Base-by-base conservation (phyloP, 2,797 vertebrate genomes). In the Brotula barbata region DNA sequence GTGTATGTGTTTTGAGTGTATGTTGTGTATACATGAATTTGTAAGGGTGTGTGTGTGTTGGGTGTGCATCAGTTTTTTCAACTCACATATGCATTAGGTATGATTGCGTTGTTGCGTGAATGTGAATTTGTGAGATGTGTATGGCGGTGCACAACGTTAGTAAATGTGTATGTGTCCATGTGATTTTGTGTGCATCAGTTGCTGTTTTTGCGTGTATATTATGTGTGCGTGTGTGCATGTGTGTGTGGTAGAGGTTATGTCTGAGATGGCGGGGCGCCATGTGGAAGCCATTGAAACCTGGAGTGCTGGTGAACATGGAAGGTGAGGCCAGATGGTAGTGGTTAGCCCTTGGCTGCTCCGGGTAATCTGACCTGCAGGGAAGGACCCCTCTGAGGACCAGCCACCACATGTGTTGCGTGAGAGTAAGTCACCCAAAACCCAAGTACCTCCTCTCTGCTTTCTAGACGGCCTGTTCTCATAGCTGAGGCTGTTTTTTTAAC, bases 311-410 rank as follows among this genome's bases (percentile, higher is more conserved):
- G 81, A 73, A 82, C 71, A 61, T 78, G 80, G 80, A 84, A 83
- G 80, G 85, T 81, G 81, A 82, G 70, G 56, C 73, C 90, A 90
- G 84, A 85, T 91, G 90, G 88, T 85, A 85, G 77, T 84, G 84
- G 75, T 90, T 90, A 90, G 78, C 81, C 82, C 82, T 70, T 73
- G 82, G 85, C 85, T 84, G 84, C 85, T 82, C 80, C 33, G 68
- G 73, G 88, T 87, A 88, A 89, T 76, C 85, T 69, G 85, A 89
- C 77, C 89, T 81, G 77, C 83, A 71, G 72, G 76, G 85, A 77
- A 83, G 77, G 80, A 83, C 80, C 83, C 71, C 70, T 75, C 68
- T 67, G 19, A 75, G 83, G 82, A 80, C 82, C 81, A 57, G 83
- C 81, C 64, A n/a, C 77, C 85, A 87, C 86, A 88, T 86, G 81